Base-by-base conservation (phyloP, 2,888 invertebrate genomes). In the Nomada hirtipes region DNA sequence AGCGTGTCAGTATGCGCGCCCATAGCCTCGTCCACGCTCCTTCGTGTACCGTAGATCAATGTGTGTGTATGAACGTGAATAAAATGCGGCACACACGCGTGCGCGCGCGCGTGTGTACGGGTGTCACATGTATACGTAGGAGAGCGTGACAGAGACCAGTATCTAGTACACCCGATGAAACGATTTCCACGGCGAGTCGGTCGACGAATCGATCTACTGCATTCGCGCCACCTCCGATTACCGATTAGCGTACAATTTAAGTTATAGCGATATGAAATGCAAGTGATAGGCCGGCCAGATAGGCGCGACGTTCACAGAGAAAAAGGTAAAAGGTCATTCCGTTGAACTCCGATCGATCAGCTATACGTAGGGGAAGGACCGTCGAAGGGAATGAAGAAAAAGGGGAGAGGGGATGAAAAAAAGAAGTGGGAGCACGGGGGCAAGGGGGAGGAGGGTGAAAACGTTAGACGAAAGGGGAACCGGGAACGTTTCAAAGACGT, bases 161-260 rank as follows among this genome's bases (percentile, higher is more conserved):
- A 76, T 79, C 81, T 79, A 78, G 23, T 36, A n/a, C n/a, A 29
- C 57, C 42, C 9, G 71, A 71, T 42, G 13, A 67, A 74, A 59
- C 57, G 57, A 50, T 65, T 59, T 7, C 36, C 29, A 36, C 74
- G 67, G 59, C 76, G 75, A 53, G 77, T 83, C 86, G 83, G 79
- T 83, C 86, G 85, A 86, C 86, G 82, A 83, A 86, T 88, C 88
- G 88, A 86, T 80, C 26, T 77, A 79, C 83, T 83, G 82, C 82
- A 83, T 83, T 82, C 86, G 63, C 79, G 83, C 87, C 75, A 80
- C 50, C 75, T 71, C 73, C 83, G 67, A 79, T 82, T 82, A 79
- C 61, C 78, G 81, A 80, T 80, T 80, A 81, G 76, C 76, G 77
- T 69, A 55, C 76, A 63, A 74, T 83, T 86, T 82, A 71, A 83